These are phyloP conservation scores for Leptopilina myrica DNA, from an alignment of 2,888 invertebrate genomes.

Conservation along the genomic window DNA sequence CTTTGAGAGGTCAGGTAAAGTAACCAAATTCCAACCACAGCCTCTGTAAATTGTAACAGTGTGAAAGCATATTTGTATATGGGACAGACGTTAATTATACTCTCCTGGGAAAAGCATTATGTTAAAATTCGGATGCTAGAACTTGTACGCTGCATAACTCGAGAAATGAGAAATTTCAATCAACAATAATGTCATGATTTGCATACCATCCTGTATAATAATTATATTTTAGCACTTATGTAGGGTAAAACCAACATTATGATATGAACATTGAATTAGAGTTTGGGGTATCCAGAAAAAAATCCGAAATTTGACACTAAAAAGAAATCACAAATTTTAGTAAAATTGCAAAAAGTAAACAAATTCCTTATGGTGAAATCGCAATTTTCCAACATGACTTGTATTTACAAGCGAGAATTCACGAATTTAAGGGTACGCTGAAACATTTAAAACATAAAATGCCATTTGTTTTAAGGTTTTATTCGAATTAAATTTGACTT, in stretches of 20 bases:
- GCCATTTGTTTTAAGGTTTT: too few relatives aligned
- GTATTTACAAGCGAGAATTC: too few relatives aligned
- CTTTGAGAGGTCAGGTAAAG: not conserved
- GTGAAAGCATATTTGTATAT: not conserved
- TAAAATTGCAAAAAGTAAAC: too few relatives aligned
- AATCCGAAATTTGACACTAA: too few relatives aligned
- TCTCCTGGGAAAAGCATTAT: slow-evolving; percentile 53
- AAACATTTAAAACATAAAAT: too few relatives aligned
- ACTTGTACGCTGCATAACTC: slow-evolving; percentile 45
- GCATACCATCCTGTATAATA: not conserved
- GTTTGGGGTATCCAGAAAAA: too few relatives aligned
- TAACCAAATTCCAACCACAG: slow-evolving; percentile 29
- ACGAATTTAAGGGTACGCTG: too few relatives aligned
- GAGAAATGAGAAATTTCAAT: slow-evolving; percentile 57
- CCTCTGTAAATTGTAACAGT: slow-evolving; percentile 17
- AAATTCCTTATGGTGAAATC: too few relatives aligned
- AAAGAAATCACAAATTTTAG: too few relatives aligned
- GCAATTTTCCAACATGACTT: too few relatives aligned
- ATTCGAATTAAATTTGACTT: too few relatives aligned
- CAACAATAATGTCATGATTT: slow-evolving; percentile 38
- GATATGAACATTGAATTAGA: not conserved
- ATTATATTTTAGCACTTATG: not conserved
- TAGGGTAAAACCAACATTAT: not conserved
- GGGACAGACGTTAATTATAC: slow-evolving; percentile 53
- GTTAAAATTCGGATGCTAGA: slow-evolving; percentile 49